Percentiles rank a stretch among this genome's conserved stretches.
phyloP scores from a whole-genome alignment of 2,113 vertebrate species.

The Macroglossus sobrinus region DNA sequence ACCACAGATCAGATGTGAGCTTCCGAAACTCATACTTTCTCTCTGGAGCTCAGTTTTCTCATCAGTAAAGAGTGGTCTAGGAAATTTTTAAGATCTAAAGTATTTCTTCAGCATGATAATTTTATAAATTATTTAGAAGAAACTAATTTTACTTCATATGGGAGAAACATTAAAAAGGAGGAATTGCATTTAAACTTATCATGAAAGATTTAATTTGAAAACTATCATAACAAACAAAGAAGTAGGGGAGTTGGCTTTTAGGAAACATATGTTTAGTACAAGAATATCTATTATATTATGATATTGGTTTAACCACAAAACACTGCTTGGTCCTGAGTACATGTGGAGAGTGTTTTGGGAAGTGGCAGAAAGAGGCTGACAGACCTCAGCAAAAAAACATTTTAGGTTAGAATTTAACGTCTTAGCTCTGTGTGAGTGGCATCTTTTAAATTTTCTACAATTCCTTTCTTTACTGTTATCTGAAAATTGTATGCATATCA shows the following conservation, averaged over 20 bases:
- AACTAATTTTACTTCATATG: neutral
- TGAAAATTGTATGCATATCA: neutral
- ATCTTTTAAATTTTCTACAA: neutral
- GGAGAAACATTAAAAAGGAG: neutral
- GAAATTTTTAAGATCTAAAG: neutral
- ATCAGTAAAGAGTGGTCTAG: neutral
- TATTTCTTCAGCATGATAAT: neutral
- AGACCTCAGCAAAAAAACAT: neutral
- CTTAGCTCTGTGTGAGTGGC: neutral
- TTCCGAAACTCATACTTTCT: neutral
- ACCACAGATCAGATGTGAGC: fast-evolving
- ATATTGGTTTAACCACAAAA: neutral
- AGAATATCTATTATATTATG: neutral
- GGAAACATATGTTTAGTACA: neutral
- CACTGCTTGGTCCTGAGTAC: neutral
- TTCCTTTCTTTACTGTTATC: neutral
- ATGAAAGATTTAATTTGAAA: conserved; percentile 21
- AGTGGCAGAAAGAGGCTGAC: neutral
- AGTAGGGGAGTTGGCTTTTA: neutral
- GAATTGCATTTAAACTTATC: neutral
- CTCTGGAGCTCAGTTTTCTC: neutral
- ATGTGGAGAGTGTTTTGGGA: neutral
- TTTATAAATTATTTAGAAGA: neutral
- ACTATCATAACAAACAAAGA: neutral
- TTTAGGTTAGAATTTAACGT: neutral